These are phyloP conservation scores for Malaclemys terrapin DNA, from an alignment of 2,113 vertebrate species.

Conservation along the genomic window DNA sequence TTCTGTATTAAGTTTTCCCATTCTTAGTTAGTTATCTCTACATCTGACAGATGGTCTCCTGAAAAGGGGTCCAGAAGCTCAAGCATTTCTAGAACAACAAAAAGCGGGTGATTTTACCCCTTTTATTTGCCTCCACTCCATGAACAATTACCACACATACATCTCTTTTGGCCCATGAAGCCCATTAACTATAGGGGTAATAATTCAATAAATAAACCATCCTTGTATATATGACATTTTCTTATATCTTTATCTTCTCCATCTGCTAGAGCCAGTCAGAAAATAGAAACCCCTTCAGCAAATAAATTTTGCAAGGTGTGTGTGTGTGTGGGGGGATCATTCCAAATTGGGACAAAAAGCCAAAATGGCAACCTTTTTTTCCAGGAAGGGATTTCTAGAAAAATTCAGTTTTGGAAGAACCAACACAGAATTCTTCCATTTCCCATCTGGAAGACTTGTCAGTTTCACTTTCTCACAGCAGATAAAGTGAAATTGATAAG, in stretches of 20 bases:
- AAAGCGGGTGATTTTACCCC: neutral
- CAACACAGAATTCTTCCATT: neutral
- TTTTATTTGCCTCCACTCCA: neutral
- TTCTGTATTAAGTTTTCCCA: neutral
- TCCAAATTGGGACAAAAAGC: neutral
- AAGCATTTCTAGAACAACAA: neutral
- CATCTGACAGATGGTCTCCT: neutral
- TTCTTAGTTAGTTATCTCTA: neutral
- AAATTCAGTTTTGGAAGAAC: neutral
- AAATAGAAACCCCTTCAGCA: neutral
- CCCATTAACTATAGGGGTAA: neutral
- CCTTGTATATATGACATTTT: conserved; percentile 36
- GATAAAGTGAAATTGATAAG: neutral
- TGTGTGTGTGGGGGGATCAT: neutral
- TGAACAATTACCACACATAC: neutral
- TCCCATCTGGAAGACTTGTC: neutral
- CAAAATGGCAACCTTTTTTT: neutral
- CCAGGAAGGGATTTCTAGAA: neutral
- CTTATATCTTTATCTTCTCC: neutral
- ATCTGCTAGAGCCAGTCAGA: neutral
- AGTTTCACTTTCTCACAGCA: neutral
- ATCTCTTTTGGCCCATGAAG: neutral
- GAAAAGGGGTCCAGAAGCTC: neutral
- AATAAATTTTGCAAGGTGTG: neutral
- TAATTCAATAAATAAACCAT: neutral